Conservation (phyloP, 2,888 invertebrate genomes). For the Neoscelio sp. region DNA sequence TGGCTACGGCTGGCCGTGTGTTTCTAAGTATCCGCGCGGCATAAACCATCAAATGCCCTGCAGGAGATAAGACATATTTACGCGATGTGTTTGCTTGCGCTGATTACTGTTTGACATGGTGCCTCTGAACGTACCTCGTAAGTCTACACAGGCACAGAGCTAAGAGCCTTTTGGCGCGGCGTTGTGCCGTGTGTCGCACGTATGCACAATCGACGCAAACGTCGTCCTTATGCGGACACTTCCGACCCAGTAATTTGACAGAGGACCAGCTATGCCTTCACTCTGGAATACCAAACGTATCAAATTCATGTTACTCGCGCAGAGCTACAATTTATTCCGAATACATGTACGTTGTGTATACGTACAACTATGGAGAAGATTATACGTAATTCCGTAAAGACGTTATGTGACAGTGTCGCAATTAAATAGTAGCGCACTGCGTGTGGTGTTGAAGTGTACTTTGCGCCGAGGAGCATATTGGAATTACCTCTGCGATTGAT, state of each 20-base stretch:
- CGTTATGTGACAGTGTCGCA: too few species aligned
- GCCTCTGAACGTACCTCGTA: constrained; percentile 54
- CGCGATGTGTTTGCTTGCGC: constrained; percentile 75
- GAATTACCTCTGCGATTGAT: too few species aligned
- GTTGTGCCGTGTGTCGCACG: not conserved
- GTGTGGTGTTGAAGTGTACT: too few species aligned
- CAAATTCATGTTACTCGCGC: constrained; percentile 22
- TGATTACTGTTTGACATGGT: constrained; percentile 79
- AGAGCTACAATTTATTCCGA: constrained; percentile 7
- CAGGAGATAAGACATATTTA: constrained; percentile 75
- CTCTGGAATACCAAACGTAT: constrained; percentile 29
- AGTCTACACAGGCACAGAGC: constrained; percentile 38
- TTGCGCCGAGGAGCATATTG: too few species aligned
- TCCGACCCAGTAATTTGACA: constrained; percentile 49
- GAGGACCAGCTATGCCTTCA: constrained; percentile 22
- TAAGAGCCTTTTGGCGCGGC: constrained; percentile 43
- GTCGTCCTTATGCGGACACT: constrained; percentile 34
- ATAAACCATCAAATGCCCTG: constrained; percentile 43
- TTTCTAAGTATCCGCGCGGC: constrained; percentile 10
- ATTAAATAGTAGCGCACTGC: too few species aligned
- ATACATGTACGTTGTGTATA: too few species aligned
- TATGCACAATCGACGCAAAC: constrained; percentile 44
- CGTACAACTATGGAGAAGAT: not conserved
- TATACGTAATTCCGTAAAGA: constrained; percentile 2
- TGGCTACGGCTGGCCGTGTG: not conserved